Evolutionary conservation across 2,113 vertebrate genomes (phyloP).

Genomic region (Toxotes chatareus): DNA sequence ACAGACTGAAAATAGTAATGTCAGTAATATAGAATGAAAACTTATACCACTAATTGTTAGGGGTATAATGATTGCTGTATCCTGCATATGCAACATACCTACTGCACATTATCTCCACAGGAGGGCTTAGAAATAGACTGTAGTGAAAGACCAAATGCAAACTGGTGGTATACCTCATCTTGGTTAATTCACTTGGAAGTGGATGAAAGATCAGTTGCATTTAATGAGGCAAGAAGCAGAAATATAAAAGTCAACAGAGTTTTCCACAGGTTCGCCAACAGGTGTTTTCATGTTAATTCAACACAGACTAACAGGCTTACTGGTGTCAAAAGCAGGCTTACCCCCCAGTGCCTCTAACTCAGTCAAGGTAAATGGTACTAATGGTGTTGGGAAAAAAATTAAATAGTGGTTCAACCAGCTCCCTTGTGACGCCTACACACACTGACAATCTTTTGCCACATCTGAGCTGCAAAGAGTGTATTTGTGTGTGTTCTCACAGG

Average conservation of each 20-base stretch:
- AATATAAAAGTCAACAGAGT: conserved; percentile 42
- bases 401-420: conserved; percentile 42
- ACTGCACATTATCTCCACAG: conserved; percentile 24
- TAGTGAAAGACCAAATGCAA: conserved; percentile 24
- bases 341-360: conserved; percentile 26
- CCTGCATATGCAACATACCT: background rate
- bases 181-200: conserved; percentile 9
- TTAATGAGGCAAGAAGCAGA: conserved; percentile 47
- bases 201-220: conserved; percentile 1
- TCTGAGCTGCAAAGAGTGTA: conserved; percentile 20
- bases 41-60: conserved; percentile 22
- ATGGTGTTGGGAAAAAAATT: conserved; percentile 31
- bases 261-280: conserved; percentile 40
- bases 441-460: conserved; percentile 40
- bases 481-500: conserved; percentile 1
- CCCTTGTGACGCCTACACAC: conserved; percentile 46
- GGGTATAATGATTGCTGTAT: background rate
- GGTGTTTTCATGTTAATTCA: conserved; percentile 63
- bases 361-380: conserved; percentile 58
- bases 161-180: background rate
- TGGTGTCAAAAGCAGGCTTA: conserved; percentile 52
- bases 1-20: conserved; percentile 17
- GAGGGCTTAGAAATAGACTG: conserved; percentile 5
- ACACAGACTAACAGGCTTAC: conserved; percentile 42
- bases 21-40: conserved; percentile 5